phyloP scores from a whole-genome alignment of 2,797 vertebrate species.

The Falco peregrinus region DNA sequence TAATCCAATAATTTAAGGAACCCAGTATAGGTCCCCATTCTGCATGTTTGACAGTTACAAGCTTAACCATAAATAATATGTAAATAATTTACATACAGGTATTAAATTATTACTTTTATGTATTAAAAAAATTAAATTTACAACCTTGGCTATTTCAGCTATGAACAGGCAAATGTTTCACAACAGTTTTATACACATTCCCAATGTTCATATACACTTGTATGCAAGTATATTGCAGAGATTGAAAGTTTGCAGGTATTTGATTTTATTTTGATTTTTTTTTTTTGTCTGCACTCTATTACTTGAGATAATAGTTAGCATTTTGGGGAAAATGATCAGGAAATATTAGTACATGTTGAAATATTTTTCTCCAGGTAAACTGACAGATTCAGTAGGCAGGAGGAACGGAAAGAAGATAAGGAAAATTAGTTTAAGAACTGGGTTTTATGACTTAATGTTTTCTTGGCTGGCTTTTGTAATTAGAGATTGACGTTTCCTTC shows the following conservation, averaged over 20 bases:
- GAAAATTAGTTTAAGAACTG: not conserved
- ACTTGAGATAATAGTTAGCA: not conserved
- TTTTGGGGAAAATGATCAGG: not conserved
- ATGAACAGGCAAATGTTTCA: not conserved
- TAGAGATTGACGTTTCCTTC: not conserved
- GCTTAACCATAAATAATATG: not conserved
- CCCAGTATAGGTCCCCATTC: not conserved
- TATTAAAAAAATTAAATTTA: not conserved
- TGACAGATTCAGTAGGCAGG: not conserved
- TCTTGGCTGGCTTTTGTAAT: not conserved
- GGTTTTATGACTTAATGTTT: not conserved
- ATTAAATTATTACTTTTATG: not conserved
- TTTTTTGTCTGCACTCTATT: not conserved
- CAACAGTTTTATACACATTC: not conserved
- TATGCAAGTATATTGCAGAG: not conserved
- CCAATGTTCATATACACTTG: not conserved
- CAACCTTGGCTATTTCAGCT: not conserved
- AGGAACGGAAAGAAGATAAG: not conserved
- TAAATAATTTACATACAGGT: not conserved
- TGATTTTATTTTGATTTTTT: not conserved
- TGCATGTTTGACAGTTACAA: not conserved
- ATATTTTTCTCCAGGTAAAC: not conserved
- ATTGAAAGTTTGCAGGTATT: not conserved
- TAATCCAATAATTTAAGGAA: not conserved
- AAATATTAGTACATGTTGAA: not conserved